Base-by-base conservation (phyloP, 2,797 vertebrate genomes). In the Chloroceryle inda region DNA sequence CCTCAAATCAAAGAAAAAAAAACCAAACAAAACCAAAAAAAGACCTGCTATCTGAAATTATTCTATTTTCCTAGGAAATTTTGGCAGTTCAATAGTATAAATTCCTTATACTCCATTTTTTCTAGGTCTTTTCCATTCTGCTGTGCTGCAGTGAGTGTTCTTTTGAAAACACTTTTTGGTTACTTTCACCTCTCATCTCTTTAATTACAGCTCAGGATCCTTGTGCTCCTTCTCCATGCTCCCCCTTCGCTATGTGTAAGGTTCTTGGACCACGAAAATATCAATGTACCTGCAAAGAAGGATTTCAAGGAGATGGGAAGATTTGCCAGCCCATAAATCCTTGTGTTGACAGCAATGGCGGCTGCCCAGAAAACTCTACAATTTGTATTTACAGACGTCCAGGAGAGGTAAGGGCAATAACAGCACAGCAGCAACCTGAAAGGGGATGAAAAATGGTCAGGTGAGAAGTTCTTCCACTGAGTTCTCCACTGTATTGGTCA, bases 301-400 rank as follows among this genome's bases (percentile, higher is more conserved):
- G 98, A 73, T 99, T 98, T 45, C 77, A 98, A 47, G 99, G 99
- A 6, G 98, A 99, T 5, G 99, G 99, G 21, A 98, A 62, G 44
- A 85, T 99, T 64, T 99, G 99, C 69, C 90, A 98, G 64, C 98
- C 98, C 33, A 95, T 91, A 89, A 99, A 99, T 86, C 99, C 98
- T 5, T 99, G 99, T 77, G 59, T 96, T 26, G 26, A 89, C n/a
- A 97, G 97, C 97, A 98, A 99, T 1, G 99, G 99, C 42, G 99
- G 98, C 72, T 99, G 99, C 93, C 98, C 98, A 66, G 66, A 94
- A 64, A 98, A 99, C 94, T 98, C 99, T 16, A 99, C 99, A 1
- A 1, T 95, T 38, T 99, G 99, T 96, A 21, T 98, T 62, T 98
- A 98, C 80, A 96, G 66, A 72, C 95, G 93, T 47, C 98, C 99